Conservation (phyloP, 2,888 invertebrate genomes). For the Hipparchia sbordonii region DNA sequence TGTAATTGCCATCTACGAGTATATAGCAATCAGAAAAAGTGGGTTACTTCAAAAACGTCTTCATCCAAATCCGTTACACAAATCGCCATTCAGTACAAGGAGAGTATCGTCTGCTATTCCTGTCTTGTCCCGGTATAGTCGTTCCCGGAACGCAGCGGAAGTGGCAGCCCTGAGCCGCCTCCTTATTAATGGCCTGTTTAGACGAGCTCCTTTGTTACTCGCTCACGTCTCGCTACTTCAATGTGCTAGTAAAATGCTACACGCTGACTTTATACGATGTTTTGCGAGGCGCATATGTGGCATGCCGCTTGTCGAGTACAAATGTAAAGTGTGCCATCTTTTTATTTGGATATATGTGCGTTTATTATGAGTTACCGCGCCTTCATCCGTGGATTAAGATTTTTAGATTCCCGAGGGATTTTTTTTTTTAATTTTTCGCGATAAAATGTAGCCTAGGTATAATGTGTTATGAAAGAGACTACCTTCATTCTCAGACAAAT, state of each 20-base stretch:
- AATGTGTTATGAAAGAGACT: too few relatives aligned
- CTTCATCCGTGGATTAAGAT: too few relatives aligned
- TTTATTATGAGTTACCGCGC: background rate
- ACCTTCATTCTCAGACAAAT: too few relatives aligned
- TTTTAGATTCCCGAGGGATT: too few relatives aligned
- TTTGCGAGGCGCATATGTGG: conserved; percentile 13
- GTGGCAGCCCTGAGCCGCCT: conserved; percentile 73
- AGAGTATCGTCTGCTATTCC: conserved; percentile 69
- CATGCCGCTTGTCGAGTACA: conserved; percentile 10
- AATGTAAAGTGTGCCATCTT: conserved; percentile 23
- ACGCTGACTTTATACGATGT: conserved; percentile 19
- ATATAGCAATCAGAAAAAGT: background rate
- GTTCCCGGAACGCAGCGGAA: conserved; percentile 79
- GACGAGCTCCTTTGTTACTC: conserved; percentile 78
- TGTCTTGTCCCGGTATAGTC: conserved; percentile 72
- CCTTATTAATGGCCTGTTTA: conserved; percentile 82
- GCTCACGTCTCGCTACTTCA: conserved; percentile 71
- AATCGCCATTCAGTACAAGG: conserved; percentile 61
- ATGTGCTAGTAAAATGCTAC: conserved; percentile 29
- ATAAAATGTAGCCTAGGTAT: too few relatives aligned
- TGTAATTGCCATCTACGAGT: too few relatives aligned
- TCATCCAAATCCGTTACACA: conserved; percentile 35
- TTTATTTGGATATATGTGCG: conserved; percentile 8
- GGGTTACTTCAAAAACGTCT: conserved; percentile 3
- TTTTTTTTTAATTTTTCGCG: too few relatives aligned